Base-by-base conservation (phyloP, 1,140 invertebrate species). In the Platorchestia sp. region DNA sequence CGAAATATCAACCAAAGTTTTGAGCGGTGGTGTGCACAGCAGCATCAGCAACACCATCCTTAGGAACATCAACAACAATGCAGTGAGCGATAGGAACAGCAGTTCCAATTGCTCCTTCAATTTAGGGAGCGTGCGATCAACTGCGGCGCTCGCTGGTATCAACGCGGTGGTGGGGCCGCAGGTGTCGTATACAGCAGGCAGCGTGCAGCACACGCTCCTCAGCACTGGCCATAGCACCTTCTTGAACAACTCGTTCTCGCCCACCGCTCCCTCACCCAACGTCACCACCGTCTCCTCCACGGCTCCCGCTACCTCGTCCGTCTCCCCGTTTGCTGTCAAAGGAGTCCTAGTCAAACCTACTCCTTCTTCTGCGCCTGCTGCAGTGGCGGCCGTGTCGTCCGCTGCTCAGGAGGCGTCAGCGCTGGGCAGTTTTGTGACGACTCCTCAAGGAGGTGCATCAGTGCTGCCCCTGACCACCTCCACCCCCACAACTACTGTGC, bases 1-100 rank as follows among this genome's bases (percentile, higher is more conserved):
- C 95, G 40, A 95, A 95, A 36, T 95, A 45, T 41, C 95, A 93
- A 7, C 95, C 95, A 42, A 96, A 95, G 87, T 95, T 95, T 27
- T 95, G 95, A n/a, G 91, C 86, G 44, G 43, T 95, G 75, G 86
- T 89, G 41, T 91, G 86, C 41, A 45, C 95, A 90, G 75, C 90
- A 43, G 45, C 95, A 93, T 93, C 91, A 93, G 91, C 91, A 93
- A 45, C 91, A 93, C 91, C 16, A 93, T 93, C 10, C 91, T 93
- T 36, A 93, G 91, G 91, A 93, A 93, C n/a, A 93, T 93, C 91
- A 93, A 93, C 91, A 93, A 44, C 91, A 45, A 45, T 45, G 7
- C 87, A 90, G 41, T 90, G 19, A 75, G 59, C 36, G 59, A 42
- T 44, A 90, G 41, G 36, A 90, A 90, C 87, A 90, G 41, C 87